phyloP scores from a whole-genome alignment of 2,797 vertebrate genomes.

The Hephaestus fuliginosus region DNA sequence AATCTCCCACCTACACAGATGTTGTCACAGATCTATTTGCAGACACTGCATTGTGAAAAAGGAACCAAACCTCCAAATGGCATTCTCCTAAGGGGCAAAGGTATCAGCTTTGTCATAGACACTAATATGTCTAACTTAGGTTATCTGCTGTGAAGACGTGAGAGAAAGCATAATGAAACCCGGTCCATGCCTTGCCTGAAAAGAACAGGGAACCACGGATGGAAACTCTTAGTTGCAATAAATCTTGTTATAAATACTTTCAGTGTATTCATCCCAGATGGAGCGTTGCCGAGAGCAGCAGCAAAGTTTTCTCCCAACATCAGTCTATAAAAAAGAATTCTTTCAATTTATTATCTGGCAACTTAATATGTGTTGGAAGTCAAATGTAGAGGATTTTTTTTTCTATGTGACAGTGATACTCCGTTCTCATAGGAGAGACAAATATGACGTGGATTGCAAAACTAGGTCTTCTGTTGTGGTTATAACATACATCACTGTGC shows the following conservation, averaged over 20 bases:
- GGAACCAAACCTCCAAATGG: conserved; percentile 10
- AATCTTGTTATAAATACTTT: conserved; percentile 74
- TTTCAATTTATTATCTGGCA: conserved; percentile 50
- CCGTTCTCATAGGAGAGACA: conserved; percentile 4
- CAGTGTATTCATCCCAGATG: conserved; percentile 73
- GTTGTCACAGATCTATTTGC: conserved; percentile 41
- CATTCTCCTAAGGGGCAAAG: not conserved
- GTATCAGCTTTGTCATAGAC: conserved; percentile 28
- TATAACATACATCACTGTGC: not conserved
- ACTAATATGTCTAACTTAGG: conserved; percentile 10
- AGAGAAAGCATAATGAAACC: conserved; percentile 52
- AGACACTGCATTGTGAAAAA: not conserved
- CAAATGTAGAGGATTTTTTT: conserved; percentile 7
- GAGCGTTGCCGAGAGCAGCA: conserved; percentile 53
- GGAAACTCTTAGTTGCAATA: conserved; percentile 74
- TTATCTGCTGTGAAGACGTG: conserved; percentile 32
- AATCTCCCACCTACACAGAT: conserved; percentile 43
- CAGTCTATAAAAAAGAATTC: conserved; percentile 43
- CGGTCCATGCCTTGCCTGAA: conserved; percentile 43
- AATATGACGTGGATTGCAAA: not conserved
- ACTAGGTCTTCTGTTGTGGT: not conserved
- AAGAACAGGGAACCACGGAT: conserved; percentile 55
- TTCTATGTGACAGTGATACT: conserved; percentile 12
- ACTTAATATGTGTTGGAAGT: conserved; percentile 46
- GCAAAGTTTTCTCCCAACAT: conserved; percentile 47